These are phyloP conservation scores for Rhegmatorhina hoffmannsi DNA, from an alignment of 2,113 vertebrate species.

Conservation along the genomic window DNA sequence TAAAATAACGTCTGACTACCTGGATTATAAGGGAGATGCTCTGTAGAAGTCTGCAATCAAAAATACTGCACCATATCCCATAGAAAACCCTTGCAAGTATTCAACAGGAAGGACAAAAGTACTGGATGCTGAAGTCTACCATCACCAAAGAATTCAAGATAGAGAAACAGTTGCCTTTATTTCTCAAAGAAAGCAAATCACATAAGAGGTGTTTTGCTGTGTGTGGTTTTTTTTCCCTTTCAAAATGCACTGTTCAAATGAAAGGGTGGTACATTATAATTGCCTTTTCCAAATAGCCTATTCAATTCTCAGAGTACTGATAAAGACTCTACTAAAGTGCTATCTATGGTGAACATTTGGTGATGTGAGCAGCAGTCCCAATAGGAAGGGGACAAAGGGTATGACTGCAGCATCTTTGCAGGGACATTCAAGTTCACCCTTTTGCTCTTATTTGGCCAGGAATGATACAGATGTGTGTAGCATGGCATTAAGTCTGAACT, in stretches of 20 bases:
- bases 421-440: neutral
- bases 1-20: neutral
- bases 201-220: neutral
- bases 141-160: neutral
- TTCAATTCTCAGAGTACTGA: neutral
- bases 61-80: neutral
- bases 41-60: neutral
- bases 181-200: neutral
- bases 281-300: neutral
- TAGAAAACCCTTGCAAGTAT: neutral
- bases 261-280: neutral
- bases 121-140: neutral
- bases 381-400: neutral
- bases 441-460: neutral
- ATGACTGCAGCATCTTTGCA: neutral
- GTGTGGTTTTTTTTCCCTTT: fast-evolving
- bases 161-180: neutral
- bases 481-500: neutral
- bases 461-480: neutral
- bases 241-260: neutral
- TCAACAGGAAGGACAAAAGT: neutral
- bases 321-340: neutral
- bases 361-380: neutral
- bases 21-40: neutral
- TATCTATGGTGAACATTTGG: neutral